phyloP scores from a whole-genome alignment of 2,113 vertebrate genomes.

The Indicator indicator region DNA sequence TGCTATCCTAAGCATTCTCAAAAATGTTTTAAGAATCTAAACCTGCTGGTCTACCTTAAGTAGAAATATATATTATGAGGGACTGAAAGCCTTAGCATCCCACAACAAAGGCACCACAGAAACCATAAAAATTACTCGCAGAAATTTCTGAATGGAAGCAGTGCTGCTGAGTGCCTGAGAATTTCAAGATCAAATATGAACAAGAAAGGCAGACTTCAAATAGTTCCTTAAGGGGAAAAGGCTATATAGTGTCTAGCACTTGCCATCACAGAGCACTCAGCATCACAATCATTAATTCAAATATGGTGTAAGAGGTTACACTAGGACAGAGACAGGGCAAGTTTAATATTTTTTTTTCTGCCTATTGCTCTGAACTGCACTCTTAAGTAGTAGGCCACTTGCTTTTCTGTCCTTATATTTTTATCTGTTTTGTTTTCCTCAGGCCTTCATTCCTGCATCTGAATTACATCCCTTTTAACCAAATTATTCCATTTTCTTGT shows the following conservation, averaged over 20 bases:
- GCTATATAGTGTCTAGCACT: accelerated
- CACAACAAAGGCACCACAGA: background rate
- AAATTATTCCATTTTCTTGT: background rate
- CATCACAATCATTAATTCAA: background rate
- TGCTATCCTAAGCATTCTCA: background rate
- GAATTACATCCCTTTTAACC: background rate
- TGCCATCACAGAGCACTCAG: background rate
- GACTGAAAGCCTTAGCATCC: background rate
- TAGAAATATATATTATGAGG: background rate
- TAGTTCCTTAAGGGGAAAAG: background rate
- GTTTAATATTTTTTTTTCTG: background rate
- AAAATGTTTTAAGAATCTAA: background rate
- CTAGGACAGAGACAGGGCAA: background rate
- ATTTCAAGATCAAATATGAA: background rate
- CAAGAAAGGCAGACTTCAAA: background rate
- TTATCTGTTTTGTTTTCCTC: background rate
- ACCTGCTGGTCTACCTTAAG: background rate
- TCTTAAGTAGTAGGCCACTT: background rate
- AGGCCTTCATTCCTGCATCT: background rate
- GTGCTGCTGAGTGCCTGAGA: background rate
- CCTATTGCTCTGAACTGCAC: background rate
- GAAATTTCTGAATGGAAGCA: background rate
- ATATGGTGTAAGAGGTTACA: background rate
- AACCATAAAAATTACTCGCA: background rate
- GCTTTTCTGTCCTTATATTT: background rate